Conservation (phyloP, 2,888 invertebrate species). For the Hipparchia semele region DNA sequence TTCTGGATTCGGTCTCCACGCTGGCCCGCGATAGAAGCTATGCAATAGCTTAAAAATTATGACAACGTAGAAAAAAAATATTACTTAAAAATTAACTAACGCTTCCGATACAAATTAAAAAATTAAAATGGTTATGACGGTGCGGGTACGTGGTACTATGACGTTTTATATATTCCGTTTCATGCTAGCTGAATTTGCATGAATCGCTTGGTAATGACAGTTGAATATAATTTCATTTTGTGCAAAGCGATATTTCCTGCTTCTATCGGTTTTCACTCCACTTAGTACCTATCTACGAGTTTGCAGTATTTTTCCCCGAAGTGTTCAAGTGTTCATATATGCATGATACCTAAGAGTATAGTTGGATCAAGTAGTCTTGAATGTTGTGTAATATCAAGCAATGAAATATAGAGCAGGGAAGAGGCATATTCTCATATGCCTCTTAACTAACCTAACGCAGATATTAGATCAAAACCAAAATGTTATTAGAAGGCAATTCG, state of each 20-base stretch:
- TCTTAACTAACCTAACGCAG: too few species aligned
- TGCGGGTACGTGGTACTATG: background rate
- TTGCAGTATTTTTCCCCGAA: background rate
- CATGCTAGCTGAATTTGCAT: background rate
- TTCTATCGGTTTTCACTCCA: background rate
- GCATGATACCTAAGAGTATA: background rate
- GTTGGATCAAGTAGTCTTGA: background rate
- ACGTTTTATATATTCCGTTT: slow-evolving; percentile 1
- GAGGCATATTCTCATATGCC: too few species aligned
- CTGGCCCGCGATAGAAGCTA: too few species aligned
- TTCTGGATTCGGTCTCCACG: too few species aligned
- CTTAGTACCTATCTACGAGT: background rate
- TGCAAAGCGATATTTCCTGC: background rate
- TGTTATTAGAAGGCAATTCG: too few species aligned
- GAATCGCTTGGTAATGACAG: slow-evolving; percentile 10
- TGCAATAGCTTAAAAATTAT: too few species aligned
- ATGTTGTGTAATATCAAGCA: background rate
- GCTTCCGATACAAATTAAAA: too few species aligned
- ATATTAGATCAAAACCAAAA: too few species aligned
- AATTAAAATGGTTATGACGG: too few species aligned
- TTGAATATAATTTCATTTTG: slow-evolving; percentile 13
- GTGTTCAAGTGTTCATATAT: slow-evolving; percentile 1
- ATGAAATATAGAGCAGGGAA: too few species aligned
- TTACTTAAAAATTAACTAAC: too few species aligned
- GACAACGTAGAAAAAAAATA: too few species aligned